phyloP scores from a whole-genome alignment of 2,888 invertebrate genomes.

The Macrophya annulata region DNA sequence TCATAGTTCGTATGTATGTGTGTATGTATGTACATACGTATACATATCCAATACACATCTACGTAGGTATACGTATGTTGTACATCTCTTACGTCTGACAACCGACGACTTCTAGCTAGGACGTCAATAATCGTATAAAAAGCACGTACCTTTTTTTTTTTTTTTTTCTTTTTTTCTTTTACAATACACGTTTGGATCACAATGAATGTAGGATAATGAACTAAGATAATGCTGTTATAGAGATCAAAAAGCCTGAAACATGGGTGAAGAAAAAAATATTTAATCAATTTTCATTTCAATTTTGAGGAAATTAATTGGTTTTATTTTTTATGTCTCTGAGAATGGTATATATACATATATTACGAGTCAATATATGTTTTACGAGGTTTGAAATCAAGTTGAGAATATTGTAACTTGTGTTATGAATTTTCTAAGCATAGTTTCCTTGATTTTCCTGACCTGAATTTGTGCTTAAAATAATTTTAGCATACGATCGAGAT shows the following conservation, averaged over 20 bases:
- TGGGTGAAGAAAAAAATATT: neutral
- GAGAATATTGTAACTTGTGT: constrained; percentile 11
- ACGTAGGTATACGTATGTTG: no score
- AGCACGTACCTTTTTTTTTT: neutral
- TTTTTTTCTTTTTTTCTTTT: neutral
- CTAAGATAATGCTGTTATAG: no score
- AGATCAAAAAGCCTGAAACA: no score
- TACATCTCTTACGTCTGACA: neutral
- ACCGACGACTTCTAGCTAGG: neutral
- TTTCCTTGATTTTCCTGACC: constrained; percentile 21
- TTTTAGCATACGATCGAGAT: constrained; percentile 12
- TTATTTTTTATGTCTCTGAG: neutral
- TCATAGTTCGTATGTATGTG: neutral
- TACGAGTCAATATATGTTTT: neutral
- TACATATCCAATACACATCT: no score
- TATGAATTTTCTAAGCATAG: neutral
- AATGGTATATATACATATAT: neutral
- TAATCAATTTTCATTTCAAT: neutral
- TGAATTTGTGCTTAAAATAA: constrained; percentile 23
- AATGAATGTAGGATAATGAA: no score
- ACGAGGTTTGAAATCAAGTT: neutral
- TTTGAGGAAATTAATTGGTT: neutral
- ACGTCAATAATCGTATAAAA: neutral
- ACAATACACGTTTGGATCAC: no score
- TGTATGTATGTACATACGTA: neutral